Conservation (phyloP, 2,113 vertebrate species). For the Malaclemys terrapin region DNA sequence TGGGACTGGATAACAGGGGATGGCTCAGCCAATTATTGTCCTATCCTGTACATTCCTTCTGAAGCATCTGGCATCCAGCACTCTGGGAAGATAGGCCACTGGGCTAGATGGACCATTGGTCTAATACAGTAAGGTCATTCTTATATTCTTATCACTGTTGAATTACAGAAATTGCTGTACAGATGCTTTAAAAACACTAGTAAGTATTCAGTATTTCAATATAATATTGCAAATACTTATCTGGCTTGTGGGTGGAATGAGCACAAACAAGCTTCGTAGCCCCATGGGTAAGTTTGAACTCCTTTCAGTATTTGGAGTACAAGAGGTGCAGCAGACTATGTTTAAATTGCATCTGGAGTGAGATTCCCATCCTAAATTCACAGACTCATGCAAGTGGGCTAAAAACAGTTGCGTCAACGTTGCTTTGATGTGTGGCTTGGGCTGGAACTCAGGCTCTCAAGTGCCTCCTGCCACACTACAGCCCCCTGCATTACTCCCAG, state of each 20-base stretch:
- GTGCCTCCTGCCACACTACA: background rate
- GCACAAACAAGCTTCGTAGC: background rate
- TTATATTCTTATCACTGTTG: background rate
- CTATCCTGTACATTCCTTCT: background rate
- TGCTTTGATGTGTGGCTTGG: background rate
- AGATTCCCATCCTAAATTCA: background rate
- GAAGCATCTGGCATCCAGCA: background rate
- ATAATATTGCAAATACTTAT: background rate
- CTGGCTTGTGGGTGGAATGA: background rate
- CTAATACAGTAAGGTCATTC: background rate
- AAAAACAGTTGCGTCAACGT: background rate
- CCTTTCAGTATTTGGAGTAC: background rate
- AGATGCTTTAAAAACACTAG: background rate
- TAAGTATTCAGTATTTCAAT: background rate
- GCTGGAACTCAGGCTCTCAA: background rate
- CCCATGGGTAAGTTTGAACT: background rate
- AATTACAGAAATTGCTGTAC: constrained; percentile 1
- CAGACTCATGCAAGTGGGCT: background rate
- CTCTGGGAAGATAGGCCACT: background rate
- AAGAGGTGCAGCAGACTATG: background rate
- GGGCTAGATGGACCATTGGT: background rate
- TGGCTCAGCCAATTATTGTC: background rate
- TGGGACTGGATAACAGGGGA: background rate
- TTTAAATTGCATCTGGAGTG: background rate
- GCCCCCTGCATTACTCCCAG: background rate